Conservation (phyloP, 2,888 invertebrate genomes). For the Himalopsyche anomala region DNA sequence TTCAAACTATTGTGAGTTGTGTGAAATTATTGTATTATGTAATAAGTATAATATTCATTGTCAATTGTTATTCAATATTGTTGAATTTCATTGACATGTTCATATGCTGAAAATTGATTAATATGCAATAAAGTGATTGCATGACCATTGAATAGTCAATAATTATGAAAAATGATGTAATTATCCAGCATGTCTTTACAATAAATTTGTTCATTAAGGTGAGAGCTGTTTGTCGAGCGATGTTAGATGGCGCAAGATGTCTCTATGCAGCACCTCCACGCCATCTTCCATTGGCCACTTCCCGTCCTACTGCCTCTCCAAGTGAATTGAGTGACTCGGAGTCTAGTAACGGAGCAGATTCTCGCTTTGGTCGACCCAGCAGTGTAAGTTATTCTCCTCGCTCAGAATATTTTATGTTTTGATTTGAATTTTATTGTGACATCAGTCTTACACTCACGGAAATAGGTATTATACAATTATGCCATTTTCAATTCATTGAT, state of each 20-base stretch:
- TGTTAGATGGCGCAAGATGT: conserved; percentile 87
- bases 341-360: conserved; percentile 74
- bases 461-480: neutral
- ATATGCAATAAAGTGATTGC: too few relatives aligned
- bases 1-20: too few relatives aligned
- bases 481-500: neutral
- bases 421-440: neutral
- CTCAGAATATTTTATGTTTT: neutral
- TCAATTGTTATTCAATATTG: too few relatives aligned
- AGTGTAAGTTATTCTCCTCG: conserved; percentile 57
- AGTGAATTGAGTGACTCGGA: conserved; percentile 78
- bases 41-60: too few relatives aligned
- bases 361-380: conserved; percentile 71
- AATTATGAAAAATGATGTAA: too few relatives aligned
- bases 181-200: too few relatives aligned
- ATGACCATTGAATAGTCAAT: too few relatives aligned
- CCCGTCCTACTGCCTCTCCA: conserved; percentile 72
- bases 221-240: conserved; percentile 84
- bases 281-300: conserved; percentile 67
- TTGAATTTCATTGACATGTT: too few relatives aligned
- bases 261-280: conserved; percentile 79
- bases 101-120: too few relatives aligned
- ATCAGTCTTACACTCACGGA: neutral
- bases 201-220: conserved; percentile 69
- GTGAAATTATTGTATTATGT: too few relatives aligned